A percentile compares a stretch with the other conserved stretches of the same genome.
phyloP scores from a whole-genome alignment of 2,113 vertebrate genomes.

The Callipepla squamata region DNA sequence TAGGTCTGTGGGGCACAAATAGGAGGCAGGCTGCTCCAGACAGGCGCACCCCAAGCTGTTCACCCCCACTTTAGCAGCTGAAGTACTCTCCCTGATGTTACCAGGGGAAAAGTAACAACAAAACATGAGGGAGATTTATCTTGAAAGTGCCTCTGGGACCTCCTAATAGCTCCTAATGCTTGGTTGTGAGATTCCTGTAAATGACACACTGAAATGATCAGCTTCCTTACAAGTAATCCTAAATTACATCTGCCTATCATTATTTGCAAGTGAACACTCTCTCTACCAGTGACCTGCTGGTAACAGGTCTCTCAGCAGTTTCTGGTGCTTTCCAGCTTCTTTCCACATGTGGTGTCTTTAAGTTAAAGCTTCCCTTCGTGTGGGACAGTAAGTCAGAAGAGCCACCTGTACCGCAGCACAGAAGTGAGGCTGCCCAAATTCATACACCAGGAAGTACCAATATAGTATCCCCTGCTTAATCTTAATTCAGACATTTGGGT shows the following conservation, averaged over 20 bases:
- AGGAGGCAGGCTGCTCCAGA: neutral
- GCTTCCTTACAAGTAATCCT: neutral
- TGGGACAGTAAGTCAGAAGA: neutral
- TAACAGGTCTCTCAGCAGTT: neutral
- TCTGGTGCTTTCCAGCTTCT: neutral
- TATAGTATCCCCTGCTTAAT: neutral
- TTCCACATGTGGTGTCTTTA: neutral
- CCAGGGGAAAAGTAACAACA: too few species aligned
- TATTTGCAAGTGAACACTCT: neutral
- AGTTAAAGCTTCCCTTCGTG: neutral
- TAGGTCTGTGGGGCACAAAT: fast-evolving
- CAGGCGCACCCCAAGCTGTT: neutral
- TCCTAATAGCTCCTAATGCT: too few species aligned
- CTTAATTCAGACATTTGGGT: neutral
- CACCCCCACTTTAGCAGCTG: neutral
- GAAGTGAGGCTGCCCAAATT: neutral
- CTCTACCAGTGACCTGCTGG: neutral
- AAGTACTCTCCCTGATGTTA: neutral
- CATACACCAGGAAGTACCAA: neutral
- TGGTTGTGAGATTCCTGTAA: neutral
- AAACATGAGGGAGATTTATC: neutral
- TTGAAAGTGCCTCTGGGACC: fast-evolving
- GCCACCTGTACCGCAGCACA: neutral
- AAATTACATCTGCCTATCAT: fast-evolving
- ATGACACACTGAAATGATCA: neutral